These are phyloP conservation scores for Oryctes rhinoceros DNA, from an alignment of 1,140 invertebrate genomes.

Conservation along the genomic window DNA sequence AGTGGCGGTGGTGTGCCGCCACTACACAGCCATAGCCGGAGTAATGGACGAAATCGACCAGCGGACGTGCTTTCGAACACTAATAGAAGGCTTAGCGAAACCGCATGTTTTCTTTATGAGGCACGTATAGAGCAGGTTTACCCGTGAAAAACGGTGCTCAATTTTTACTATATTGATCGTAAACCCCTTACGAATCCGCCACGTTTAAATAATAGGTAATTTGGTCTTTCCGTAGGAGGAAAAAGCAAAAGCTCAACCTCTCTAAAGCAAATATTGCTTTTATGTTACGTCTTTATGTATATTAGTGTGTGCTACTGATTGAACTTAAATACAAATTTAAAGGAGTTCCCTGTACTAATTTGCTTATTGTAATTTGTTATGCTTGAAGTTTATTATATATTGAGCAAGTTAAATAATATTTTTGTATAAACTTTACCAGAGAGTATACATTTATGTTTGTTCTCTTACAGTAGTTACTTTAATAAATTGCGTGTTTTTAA, in stretches of 20 bases:
- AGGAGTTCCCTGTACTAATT: too few species aligned
- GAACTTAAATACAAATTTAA: too few species aligned
- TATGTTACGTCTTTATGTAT: not conserved
- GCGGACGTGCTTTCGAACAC: conserved; percentile 56
- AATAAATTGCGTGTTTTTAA: too few species aligned
- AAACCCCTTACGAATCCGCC: conserved; percentile 10
- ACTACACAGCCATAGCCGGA: not conserved
- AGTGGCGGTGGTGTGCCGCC: not conserved
- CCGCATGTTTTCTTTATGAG: conserved; percentile 60
- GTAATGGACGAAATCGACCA: conserved; percentile 29
- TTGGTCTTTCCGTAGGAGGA: conserved; percentile 1
- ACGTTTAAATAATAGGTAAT: conserved; percentile 36
- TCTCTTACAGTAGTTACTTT: too few species aligned
- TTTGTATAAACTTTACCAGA: too few species aligned
- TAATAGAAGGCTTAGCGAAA: conserved; percentile 57
- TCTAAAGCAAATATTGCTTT: conserved; percentile 10
- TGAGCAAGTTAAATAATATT: too few species aligned
- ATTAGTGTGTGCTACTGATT: not conserved
- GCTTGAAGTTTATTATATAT: too few species aligned
- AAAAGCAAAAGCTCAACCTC: not conserved
- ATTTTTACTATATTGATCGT: conserved; percentile 34
- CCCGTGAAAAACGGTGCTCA: conserved; percentile 35
- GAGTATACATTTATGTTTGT: too few species aligned
- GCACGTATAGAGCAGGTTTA: conserved; percentile 50
- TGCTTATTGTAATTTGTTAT: too few species aligned